Percentiles rank a stretch among this genome's conserved stretches.
These are phyloP conservation scores for Craniophora ligustri DNA, from an alignment of 2,888 invertebrate genomes.

Conservation along the genomic window DNA sequence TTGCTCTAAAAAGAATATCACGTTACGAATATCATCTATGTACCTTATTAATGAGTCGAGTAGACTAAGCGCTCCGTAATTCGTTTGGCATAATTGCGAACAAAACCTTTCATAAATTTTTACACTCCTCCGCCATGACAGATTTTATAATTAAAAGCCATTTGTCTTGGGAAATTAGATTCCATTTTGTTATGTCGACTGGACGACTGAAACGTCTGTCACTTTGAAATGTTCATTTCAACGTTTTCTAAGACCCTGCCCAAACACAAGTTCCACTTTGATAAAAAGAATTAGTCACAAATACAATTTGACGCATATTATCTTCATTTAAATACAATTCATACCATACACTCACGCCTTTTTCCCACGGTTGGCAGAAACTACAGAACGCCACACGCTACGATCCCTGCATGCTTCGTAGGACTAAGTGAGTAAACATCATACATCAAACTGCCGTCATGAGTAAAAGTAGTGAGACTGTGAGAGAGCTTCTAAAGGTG, in stretches of 20 bases:
- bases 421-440: too few relatives aligned
- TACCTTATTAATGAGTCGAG: slow-evolving; percentile 34
- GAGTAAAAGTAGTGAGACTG: too few relatives aligned
- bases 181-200: slow-evolving; percentile 32
- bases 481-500: too few relatives aligned
- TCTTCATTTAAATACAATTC: too few relatives aligned
- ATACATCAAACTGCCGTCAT: too few relatives aligned
- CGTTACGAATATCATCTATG: slow-evolving; percentile 28
- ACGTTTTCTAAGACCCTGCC: too few relatives aligned
- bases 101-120: slow-evolving; percentile 56
- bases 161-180: slow-evolving; percentile 54
- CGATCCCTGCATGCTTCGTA: too few relatives aligned
- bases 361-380: too few relatives aligned
- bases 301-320: too few relatives aligned
- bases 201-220: slow-evolving; percentile 20
- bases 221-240: slow-evolving; percentile 15
- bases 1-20: not conserved
- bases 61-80: slow-evolving; percentile 39
- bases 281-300: too few relatives aligned
- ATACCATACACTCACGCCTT: too few relatives aligned
- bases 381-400: too few relatives aligned
- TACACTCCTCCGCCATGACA: slow-evolving; percentile 44
- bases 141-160: slow-evolving; percentile 57
- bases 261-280: not conserved
- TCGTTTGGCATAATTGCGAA: slow-evolving; percentile 57